Base-by-base conservation (phyloP, 2,113 vertebrate species). In the Thomomys bottae region DNA sequence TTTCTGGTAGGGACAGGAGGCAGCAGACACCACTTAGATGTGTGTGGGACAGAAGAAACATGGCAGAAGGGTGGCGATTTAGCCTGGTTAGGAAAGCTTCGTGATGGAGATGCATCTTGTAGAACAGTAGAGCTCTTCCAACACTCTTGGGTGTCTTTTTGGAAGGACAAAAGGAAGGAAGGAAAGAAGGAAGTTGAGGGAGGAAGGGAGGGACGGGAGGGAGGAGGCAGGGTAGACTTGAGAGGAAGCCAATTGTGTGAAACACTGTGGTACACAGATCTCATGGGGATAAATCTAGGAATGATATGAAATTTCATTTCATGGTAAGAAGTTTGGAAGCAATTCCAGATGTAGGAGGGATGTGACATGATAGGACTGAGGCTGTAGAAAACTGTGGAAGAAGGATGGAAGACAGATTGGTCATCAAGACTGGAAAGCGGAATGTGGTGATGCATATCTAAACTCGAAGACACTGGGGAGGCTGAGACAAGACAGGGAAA, bases 11-110 rank as follows among this genome's bases (percentile, higher is more conserved):
- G 17, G 30, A 23, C 21, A 54, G 14, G 15, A 23, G 21, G 18
- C 1, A 34, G 20, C 38, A 68, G n/a, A 8, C 63, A 2, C 40
- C 14, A 54, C 28, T 36, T 23, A 90, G 42, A 68, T 63, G 36
- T 42, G 4, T 7, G 1, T 21, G 4, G 30, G 1, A 30, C 0
- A 73, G 20, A 20, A 59, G 20, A 28, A n/a, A 45, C 2, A 14
- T 20, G 20, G 34, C 59, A 28, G 81, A 76, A 84, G 23, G 28
- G 15, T 59, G 28, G 23, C 30, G 10, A 36, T 70, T 93, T 79
- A 61, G 0, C 24, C 6, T 63, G 40, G 7, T 59, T 32, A 75
- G 67, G 36, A 28, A 28, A 82, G 26, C 6, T 26, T 0, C 0
- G n/a, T 6, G 9, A 24, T 15, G 6, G 1, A n/a, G 9, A 24